A percentile compares a stretch with the other conserved stretches of the same genome.
These are phyloP conservation scores for Tuberolachnus salignus DNA, from an alignment of 2,888 invertebrate species.

Conservation along the genomic window DNA sequence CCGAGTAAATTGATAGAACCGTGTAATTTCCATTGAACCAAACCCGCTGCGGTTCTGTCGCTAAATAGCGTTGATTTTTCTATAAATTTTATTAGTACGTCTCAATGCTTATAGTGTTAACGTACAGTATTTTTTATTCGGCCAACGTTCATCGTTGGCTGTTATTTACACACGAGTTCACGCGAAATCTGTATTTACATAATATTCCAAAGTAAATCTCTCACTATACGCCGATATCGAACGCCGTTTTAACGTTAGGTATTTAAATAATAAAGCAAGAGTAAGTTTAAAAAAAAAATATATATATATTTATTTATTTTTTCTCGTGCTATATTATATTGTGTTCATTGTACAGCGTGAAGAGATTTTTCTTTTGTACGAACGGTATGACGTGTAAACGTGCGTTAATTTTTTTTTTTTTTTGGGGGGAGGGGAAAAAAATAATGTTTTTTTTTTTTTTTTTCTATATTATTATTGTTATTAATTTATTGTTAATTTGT, in stretches of 20 bases:
- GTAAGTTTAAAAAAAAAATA: too few relatives aligned
- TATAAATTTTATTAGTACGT: too few relatives aligned
- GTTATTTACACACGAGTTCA: background rate
- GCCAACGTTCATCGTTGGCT: background rate
- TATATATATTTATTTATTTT: background rate
- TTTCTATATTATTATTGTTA: background rate
- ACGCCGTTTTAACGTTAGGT: background rate
- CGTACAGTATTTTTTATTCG: background rate
- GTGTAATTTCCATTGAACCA: background rate
- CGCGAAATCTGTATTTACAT: background rate
- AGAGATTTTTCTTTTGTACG: too few relatives aligned
- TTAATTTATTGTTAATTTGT: background rate
- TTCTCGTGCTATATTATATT: background rate
- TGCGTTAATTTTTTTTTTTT: too few relatives aligned
- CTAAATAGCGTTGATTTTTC: background rate
- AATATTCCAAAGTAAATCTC: background rate
- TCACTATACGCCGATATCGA: background rate
- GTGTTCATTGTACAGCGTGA: background rate
- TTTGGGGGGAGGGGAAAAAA: too few relatives aligned
- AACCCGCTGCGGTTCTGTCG: background rate
- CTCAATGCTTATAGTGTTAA: background rate
- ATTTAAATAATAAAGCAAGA: background rate
- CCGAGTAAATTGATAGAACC: slow-evolving; percentile 3
- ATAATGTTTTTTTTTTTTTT: background rate
- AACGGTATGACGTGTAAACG: too few relatives aligned